Percentiles rank a stretch among this genome's conserved stretches.
Conservation (phyloP, 2,113 vertebrate genomes). For the Proteles cristata region DNA sequence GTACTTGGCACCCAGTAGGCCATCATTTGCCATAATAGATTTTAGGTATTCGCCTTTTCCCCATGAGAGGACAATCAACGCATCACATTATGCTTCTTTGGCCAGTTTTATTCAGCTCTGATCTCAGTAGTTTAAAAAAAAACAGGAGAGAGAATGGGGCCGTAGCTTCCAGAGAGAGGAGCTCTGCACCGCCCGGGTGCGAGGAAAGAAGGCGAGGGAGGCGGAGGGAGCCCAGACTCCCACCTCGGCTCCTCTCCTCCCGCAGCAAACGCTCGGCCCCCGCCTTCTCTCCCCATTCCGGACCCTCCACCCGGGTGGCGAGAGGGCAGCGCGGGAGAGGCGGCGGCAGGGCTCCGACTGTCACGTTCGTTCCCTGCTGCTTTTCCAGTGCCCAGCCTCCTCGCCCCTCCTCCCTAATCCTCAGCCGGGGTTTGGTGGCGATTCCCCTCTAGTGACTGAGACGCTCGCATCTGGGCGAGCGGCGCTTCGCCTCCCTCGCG, state of each 20-base stretch:
- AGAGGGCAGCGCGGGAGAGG: not conserved
- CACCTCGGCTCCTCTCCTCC: not conserved
- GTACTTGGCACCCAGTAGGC: not conserved
- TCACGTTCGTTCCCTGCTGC: constrained; percentile 48
- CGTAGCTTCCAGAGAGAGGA: not conserved
- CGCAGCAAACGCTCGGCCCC: not conserved
- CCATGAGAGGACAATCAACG: not conserved
- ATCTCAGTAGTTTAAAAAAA: constrained; percentile 33
- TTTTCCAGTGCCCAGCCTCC: constrained; percentile 1
- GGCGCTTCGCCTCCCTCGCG: constrained; percentile 40
- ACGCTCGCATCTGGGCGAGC: constrained; percentile 2
- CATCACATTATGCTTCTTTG: not conserved
- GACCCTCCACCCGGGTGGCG: not conserved
- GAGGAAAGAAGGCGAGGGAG: not conserved
- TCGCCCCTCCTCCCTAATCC: constrained; percentile 55
- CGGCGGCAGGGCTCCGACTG: not conserved
- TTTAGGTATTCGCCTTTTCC: not conserved
- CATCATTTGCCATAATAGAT: not conserved
- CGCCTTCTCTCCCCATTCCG: not conserved
- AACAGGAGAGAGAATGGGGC: not conserved
- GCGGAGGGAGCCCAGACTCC: not conserved
- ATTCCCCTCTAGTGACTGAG: constrained; percentile 58
- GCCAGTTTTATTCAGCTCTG: not conserved
- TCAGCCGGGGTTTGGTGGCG: constrained; percentile 55
- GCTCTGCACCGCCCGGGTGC: not conserved